Base-by-base conservation (phyloP, 2,888 invertebrate genomes). In the Hirtodrosophila histrioides region DNA sequence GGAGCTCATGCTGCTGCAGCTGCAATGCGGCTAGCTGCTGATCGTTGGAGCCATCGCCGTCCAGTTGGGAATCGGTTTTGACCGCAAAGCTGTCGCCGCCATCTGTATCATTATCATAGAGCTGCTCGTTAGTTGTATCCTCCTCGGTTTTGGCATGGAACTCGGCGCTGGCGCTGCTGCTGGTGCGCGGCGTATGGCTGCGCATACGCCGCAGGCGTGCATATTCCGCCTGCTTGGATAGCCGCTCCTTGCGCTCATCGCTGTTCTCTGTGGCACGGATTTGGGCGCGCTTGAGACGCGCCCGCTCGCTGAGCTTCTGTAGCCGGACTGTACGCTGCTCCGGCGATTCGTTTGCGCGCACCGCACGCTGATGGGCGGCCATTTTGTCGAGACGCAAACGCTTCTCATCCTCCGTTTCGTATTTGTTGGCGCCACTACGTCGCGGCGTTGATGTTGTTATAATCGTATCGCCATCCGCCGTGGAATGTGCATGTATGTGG, bases 171-270 rank as follows among this genome's bases (percentile, higher is more conserved):
- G 83, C 77, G 69, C 56, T 90, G 83, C 67, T 87, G 84, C 74
- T 90, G 71, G 9, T 90, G 75, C 45, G 88, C 3, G 91, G 91
- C 17, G 91, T 89, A 65, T 92, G 91, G 31, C 89, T 89, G 60
- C 91, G 89, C 68, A 91, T 79, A 54, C 92, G 88, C 11, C 92
- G 88, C 74, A 89, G 70, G 7, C 92, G 86, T 0, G 92, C 92
- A 50, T 92, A 92, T 48, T 92, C 91, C 0, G 92, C 92, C 70
- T 92, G 92, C 62, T 89, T 90, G 10, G 91, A 86, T 5, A 92
- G 75, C 2, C 92, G 89, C 35, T 85, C 69, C 61, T 91, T 91
- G 46, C 91, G 89, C 72, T 92, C 90, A 2, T 90, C 90, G 1
- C 85, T 78, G 3, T 85, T 71, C 82, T 92, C 92, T 10, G 89